These are phyloP conservation scores for Sinohyriopsis cumingii DNA, from an alignment of 2,888 invertebrate species.

Conservation along the genomic window DNA sequence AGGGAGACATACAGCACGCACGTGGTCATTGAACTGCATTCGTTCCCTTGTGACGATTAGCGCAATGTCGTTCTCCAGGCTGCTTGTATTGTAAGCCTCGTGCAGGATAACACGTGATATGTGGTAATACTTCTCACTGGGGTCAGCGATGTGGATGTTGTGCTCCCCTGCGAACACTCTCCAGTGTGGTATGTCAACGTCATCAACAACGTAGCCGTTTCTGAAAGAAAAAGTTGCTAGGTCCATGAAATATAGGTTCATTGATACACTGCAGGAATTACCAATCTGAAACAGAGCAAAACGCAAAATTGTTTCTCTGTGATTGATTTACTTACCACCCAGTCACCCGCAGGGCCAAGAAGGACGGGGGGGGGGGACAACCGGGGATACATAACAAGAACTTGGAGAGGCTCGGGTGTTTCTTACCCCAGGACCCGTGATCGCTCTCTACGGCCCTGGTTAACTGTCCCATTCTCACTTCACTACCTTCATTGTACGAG, in stretches of 20 bases:
- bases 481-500: no score
- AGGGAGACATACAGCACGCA: conserved; percentile 26
- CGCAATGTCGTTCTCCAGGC: conserved; percentile 31
- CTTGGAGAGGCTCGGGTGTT: no score
- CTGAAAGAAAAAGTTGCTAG: conserved; percentile 5
- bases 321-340: no score
- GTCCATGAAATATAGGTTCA: not conserved
- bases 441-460: no score
- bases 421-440: no score
- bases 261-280: no score
- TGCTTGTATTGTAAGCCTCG: conserved; percentile 27
- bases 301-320: no score
- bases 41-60: conserved; percentile 21
- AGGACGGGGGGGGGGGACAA: no score
- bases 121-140: conserved; percentile 30
- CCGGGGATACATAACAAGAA: no score
- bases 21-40: conserved; percentile 27
- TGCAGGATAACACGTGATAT: conserved; percentile 25
- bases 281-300: no score
- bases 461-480: no score
- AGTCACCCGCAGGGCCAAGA: no score
- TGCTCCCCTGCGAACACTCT: conserved; percentile 32
- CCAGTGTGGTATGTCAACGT: conserved; percentile 28
- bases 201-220: conserved; percentile 17
- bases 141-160: conserved; percentile 32